Conservation (phyloP, 30 jellyfish, hydroid and myxozoan species). For the Pseudorhiza aurosa region DNA sequence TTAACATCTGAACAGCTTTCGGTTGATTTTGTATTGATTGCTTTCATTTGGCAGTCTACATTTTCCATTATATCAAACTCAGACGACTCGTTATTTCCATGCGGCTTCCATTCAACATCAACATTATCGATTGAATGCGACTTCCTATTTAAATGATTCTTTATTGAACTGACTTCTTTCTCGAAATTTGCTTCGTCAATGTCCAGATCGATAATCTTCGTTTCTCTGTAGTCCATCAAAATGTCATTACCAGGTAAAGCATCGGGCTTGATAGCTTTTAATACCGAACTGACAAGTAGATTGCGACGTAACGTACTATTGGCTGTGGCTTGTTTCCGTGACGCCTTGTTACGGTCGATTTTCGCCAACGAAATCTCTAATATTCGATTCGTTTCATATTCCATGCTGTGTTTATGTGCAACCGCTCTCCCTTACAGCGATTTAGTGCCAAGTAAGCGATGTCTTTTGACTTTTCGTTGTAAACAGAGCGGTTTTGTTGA, state of each 20-base stretch:
- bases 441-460: not conserved
- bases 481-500: constrained; percentile 9
- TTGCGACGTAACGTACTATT: constrained; percentile 69
- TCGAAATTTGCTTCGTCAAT: constrained; percentile 54
- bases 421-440: not conserved
- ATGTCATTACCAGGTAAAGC: constrained; percentile 9
- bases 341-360: constrained; percentile 58
- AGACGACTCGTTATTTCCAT: constrained; percentile 52
- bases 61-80: constrained; percentile 18
- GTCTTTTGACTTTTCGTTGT: not conserved
- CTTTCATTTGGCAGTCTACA: constrained; percentile 2
- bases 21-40: not conserved
- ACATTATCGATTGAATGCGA: constrained; percentile 4
- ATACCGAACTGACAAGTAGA: constrained; percentile 68
- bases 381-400: constrained; percentile 43
- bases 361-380: constrained; percentile 67
- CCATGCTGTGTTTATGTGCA: constrained; percentile 33
- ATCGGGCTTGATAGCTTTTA: constrained; percentile 68
- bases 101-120: constrained; percentile 79
- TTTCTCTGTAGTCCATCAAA: constrained; percentile 74
- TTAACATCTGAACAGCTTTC: not conserved
- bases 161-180: constrained; percentile 3
- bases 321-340: constrained; percentile 55
- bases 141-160: not conserved
- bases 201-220: constrained; percentile 68